Evolutionary conservation across 2,888 invertebrate species (phyloP), one percentile per base, ranked within the genome.

Genomic region (Aphrophora alni): DNA sequence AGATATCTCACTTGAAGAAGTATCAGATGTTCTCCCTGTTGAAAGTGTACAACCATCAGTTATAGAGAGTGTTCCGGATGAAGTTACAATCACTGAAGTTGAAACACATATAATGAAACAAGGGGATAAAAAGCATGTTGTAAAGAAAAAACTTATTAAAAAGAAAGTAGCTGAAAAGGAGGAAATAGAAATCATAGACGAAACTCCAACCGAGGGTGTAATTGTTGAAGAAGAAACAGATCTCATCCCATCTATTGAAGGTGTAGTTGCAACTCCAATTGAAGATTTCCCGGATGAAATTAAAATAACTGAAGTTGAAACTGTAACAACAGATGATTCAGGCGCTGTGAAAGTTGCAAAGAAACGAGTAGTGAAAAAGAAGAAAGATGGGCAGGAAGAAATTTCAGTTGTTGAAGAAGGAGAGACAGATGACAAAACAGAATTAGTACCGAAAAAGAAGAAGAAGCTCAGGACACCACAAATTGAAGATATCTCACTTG

Each of bases 341-440:
- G 85, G 87, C 17, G 90, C 89, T 2, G 90, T 88, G 81, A 89
- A 89, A 0, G 87, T 88, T 2, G 88, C 90, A 0, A 91, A 89
- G 83, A 87, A 85, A 81, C 86, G 77, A 83, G 84, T 78, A 85
- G 87, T 71, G 84, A 87, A 81, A n/a, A 80, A 84, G 83, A 80
- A 84, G 83, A 81, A 86, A 87, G 78, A 85, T 85, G 78, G 85
- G 12, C 69, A 90, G 83, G 85, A 89, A 4, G 86, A 89, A 17
- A 89, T 89, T 85, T 86, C 88, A 17, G 88, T 88, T 86, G 87
- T 88, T 24, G 88, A 89, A 68, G 86, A 75, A 86, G 84, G 79
- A 86, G 86, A 84, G 83, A 87, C 80, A 84, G 85, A 81, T 85
- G 87, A 75, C 85, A 86, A 78, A 86, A 77, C 27, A 81, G 28